A percentile compares a stretch with the other conserved stretches of the same genome.
These are phyloP conservation scores for Rhingia campestris DNA, from an alignment of 2,888 invertebrate genomes.

Conservation along the genomic window DNA sequence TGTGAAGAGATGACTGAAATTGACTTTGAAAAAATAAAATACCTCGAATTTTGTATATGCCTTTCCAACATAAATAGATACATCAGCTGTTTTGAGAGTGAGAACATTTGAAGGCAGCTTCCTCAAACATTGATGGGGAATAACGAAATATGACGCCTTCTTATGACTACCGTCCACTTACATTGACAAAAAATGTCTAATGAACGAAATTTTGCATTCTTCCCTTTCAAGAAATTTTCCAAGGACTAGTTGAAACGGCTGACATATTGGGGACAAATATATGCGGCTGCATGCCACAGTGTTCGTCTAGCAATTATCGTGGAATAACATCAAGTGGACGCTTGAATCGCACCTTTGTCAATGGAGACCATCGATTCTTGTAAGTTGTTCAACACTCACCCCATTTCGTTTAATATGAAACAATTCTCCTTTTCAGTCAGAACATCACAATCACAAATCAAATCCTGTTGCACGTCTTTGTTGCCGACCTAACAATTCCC, in stretches of 20 bases:
- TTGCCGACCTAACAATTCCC: slow-evolving; percentile 86
- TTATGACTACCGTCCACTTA: no score
- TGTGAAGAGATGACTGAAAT: no score
- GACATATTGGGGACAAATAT: slow-evolving; percentile 38
- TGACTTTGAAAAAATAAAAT: no score
- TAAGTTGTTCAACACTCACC: slow-evolving; percentile 79
- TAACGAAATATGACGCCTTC: no score
- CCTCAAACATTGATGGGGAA: no score
- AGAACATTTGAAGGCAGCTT: no score
- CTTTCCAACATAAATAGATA: no score
- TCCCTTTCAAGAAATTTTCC: slow-evolving; percentile 62
- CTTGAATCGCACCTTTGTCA: slow-evolving; percentile 82
- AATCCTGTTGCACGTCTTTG: slow-evolving; percentile 86
- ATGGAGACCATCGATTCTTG: slow-evolving; percentile 83
- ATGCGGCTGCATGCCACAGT: slow-evolving; percentile 83
- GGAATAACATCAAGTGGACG: slow-evolving; percentile 84
- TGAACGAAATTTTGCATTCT: no score
- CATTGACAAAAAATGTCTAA: no score
- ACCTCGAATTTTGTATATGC: no score
- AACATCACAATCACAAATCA: slow-evolving; percentile 81
- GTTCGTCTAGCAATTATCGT: slow-evolving; percentile 85
- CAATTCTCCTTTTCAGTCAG: slow-evolving; percentile 64
- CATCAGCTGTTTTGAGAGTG: no score
- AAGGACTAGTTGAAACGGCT: slow-evolving; percentile 41
- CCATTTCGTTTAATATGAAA: background rate